Base-by-base conservation (phyloP, 2,888 invertebrate species). In the Leptarthrus brevirostris region DNA sequence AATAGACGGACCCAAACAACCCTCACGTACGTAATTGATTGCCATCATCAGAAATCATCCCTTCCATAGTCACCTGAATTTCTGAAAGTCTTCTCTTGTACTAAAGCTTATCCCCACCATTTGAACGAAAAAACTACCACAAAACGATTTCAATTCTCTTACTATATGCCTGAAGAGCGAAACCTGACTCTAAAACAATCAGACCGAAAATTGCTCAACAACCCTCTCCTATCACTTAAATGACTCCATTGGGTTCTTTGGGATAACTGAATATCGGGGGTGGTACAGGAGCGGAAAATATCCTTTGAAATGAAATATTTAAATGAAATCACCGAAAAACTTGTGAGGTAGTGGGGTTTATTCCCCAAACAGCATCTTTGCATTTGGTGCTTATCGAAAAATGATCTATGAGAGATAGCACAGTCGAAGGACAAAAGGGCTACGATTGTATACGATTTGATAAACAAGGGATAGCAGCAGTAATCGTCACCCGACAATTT, bases 261-360 rank as follows among this genome's bases (percentile, higher is more conserved):
- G 26, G 66, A 47, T 26, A 66, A 47, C 47, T 44, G 44, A 14
- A 47, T 66, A n/a, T 24, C 49, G 14, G n/a, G 26, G 14, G 36
- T n/a, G 24, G 8, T 12, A 16, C 22, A 40, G 14, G 61, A 14
- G 40, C 10, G 14, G 20, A 16, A 20, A 66, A 18, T 24, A 66
- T 66, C 66, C 66, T 26, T 30, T 20, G 26, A 66, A 74, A 74
- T 74, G 54, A 72, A 74, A 74, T 74, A 74, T 74, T 72, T 66
- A 74, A 74, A 74, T 74, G 74, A 74, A 72, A 72, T 64, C 74
- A 66, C 72, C 72, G 56, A 74, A 47, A 74, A 47, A 72, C 66
- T 36, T 47, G 66, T n/a, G n/a, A 66, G 22, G 49, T 30, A 30
- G 66, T 47, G 47, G 18, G 66, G 14, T 44, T 14, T 44, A 66